Conservation (phyloP, 2,888 invertebrate genomes). For the Ephialtes manifestator region DNA sequence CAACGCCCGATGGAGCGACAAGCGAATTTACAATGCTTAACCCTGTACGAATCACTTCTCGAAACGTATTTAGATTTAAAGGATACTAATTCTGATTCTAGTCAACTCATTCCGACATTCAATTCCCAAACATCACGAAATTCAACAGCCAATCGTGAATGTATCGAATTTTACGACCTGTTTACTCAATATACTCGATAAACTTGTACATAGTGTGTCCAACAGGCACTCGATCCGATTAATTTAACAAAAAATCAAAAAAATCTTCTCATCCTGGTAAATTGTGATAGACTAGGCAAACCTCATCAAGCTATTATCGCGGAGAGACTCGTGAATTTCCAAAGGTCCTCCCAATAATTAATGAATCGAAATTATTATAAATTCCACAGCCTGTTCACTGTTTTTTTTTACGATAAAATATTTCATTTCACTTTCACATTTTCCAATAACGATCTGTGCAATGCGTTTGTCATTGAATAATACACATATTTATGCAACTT, state of each 20-base stretch:
- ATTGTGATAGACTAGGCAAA: slow-evolving; percentile 21
- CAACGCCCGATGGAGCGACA: slow-evolving; percentile 54
- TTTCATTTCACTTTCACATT: too few species aligned
- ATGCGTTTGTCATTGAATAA: neutral
- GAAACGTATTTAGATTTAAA: slow-evolving; percentile 25
- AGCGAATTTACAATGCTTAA: slow-evolving; percentile 71
- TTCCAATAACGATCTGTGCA: neutral
- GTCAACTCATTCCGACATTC: slow-evolving; percentile 3
- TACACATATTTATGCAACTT: neutral
- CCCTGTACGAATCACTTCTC: slow-evolving; percentile 14
- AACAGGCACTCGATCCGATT: slow-evolving; percentile 3
- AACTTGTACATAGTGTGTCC: slow-evolving; percentile 8
- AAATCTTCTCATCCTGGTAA: slow-evolving; percentile 25
- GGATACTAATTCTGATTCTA: neutral
- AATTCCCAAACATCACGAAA: slow-evolving; percentile 4
- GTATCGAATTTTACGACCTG: slow-evolving; percentile 34
- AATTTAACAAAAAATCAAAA: slow-evolving; percentile 39
- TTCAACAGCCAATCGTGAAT: slow-evolving; percentile 27
- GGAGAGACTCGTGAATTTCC: neutral
- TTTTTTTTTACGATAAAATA: neutral
- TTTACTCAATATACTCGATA: slow-evolving; percentile 32
- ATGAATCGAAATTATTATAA: neutral
- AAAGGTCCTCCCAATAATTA: neutral
- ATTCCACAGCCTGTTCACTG: neutral
- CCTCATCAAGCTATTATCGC: slow-evolving; percentile 1